Percentiles rank a stretch among this genome's conserved stretches.
These are phyloP conservation scores for Orchesella cincta DNA, from an alignment of 1,140 invertebrate genomes.

Conservation along the genomic window DNA sequence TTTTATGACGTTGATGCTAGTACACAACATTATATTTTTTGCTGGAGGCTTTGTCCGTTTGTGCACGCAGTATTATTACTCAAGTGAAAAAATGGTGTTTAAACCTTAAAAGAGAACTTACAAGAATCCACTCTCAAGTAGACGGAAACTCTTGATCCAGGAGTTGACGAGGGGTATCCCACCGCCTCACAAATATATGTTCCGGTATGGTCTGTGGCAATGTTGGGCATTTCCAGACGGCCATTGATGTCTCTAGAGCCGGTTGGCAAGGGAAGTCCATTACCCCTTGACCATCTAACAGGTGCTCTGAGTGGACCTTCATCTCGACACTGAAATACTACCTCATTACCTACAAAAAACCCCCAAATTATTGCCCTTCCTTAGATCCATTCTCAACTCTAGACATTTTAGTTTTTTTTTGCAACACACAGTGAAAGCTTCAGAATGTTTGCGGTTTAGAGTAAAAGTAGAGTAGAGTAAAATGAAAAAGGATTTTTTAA, in stretches of 20 bases:
- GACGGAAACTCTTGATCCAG: slow-evolving; percentile 64
- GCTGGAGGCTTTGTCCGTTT: neutral
- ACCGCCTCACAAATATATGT: slow-evolving; percentile 80
- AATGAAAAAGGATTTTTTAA: neutral
- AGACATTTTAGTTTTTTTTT: no score
- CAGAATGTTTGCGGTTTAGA: neutral
- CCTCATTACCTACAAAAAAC: slow-evolving; percentile 71
- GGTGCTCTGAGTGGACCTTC: slow-evolving; percentile 73
- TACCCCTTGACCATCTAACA: slow-evolving; percentile 67
- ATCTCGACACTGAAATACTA: slow-evolving; percentile 88
- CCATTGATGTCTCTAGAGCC: slow-evolving; percentile 72
- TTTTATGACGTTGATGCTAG: neutral
- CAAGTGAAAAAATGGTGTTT: neutral
- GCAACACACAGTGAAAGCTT: neutral
- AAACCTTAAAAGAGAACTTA: slow-evolving; percentile 59
- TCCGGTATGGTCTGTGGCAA: slow-evolving; percentile 74
- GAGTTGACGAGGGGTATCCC: slow-evolving; percentile 62
- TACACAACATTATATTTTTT: neutral
- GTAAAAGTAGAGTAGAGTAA: neutral
- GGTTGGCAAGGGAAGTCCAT: slow-evolving; percentile 69
- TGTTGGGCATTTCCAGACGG: slow-evolving; percentile 80
- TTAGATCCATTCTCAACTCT: neutral
- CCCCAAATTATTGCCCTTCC: neutral
- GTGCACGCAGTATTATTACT: no score
- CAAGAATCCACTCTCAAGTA: slow-evolving; percentile 71